Base-by-base conservation (phyloP, 1,140 invertebrate genomes). In the Delia radicum region DNA sequence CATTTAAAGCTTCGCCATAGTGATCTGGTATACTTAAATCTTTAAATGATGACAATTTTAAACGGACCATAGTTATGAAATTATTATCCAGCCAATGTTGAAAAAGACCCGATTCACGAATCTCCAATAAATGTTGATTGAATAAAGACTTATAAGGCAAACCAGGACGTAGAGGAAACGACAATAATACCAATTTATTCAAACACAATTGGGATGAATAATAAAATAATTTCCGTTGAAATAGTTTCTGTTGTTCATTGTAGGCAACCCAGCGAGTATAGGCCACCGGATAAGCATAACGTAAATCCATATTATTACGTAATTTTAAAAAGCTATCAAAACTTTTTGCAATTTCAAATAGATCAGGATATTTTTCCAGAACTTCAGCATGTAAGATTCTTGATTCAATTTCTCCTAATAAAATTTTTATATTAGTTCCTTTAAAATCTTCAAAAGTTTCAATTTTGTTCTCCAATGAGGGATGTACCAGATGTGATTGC, bases 401-500 rank as follows among this genome's bases (percentile, higher is more conserved):
- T 12, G 13, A 21, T 48, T 63, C 63, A 27, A 29, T 24, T 15
- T 13, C 12, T 75, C 61, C 8, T 15, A 69, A 4, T 75, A 65
- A 0, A 15, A 76, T 46, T 55, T 65, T 73, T 3, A 76, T 13
- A 33, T 71, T 71, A 65, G 75, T 61, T 15, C 55, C 18, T 29
- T 27, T 18, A 5, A 76, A 31, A 26, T 76, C 75, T 0, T 65
- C 61, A 24, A 61, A 37, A 63, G 13, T 73, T 37, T 24, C 18
- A 15, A 73, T 27, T n/a, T 31, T 62, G n/a, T 69, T 69, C 15
- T 46, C 31, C 7, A 63, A 18, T 2, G 75, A 31, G 4, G 75
- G 75, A 2, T 26, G 18, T 1, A 71, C 73, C 3, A 73, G 71
- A 76, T 28, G 62, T 3, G 75, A 76, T 31, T 76, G 75, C 29